These are phyloP conservation scores for Galeruca laticollis DNA, from an alignment of 2,888 invertebrate genomes.

Conservation along the genomic window DNA sequence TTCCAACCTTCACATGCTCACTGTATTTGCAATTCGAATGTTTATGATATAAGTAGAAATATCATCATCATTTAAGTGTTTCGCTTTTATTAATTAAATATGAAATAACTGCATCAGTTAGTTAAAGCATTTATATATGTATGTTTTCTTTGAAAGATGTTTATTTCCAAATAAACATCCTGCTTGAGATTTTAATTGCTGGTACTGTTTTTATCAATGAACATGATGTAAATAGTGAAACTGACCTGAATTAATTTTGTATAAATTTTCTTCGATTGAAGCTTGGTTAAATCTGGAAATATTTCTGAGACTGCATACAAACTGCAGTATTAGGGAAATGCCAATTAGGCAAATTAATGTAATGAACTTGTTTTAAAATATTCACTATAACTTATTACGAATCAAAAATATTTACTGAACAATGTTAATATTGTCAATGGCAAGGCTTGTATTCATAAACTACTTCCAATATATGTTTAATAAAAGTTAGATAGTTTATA, in stretches of 20 bases:
- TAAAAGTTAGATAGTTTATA: slow-evolving; percentile 1
- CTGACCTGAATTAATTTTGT: slow-evolving; percentile 16
- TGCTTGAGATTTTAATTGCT: slow-evolving; percentile 14
- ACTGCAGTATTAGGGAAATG: slow-evolving; percentile 32
- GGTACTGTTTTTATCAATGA: slow-evolving; percentile 18
- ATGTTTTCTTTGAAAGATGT: not conserved
- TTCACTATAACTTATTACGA: slow-evolving; percentile 5
- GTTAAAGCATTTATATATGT: not conserved
- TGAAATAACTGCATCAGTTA: not conserved
- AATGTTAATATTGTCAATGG: slow-evolving; percentile 6
- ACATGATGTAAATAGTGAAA: slow-evolving; percentile 23
- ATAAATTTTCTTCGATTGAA: slow-evolving; percentile 26
- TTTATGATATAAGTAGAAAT: no score
- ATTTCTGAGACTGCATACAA: slow-evolving; percentile 31
- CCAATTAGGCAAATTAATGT: slow-evolving; percentile 35
- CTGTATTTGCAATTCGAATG: no score
- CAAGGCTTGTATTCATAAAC: slow-evolving; percentile 3
- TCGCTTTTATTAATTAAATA: not conserved
- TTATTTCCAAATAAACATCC: slow-evolving; percentile 7
- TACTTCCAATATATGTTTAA: not conserved
- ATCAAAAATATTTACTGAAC: slow-evolving; percentile 11
- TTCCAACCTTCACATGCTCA: no score
- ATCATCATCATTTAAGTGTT: not conserved
- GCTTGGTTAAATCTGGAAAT: slow-evolving; percentile 28
- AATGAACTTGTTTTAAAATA: slow-evolving; percentile 24